These are phyloP conservation scores for Jaculus jaculus DNA, from an alignment of 2,113 vertebrate species.

Conservation along the genomic window DNA sequence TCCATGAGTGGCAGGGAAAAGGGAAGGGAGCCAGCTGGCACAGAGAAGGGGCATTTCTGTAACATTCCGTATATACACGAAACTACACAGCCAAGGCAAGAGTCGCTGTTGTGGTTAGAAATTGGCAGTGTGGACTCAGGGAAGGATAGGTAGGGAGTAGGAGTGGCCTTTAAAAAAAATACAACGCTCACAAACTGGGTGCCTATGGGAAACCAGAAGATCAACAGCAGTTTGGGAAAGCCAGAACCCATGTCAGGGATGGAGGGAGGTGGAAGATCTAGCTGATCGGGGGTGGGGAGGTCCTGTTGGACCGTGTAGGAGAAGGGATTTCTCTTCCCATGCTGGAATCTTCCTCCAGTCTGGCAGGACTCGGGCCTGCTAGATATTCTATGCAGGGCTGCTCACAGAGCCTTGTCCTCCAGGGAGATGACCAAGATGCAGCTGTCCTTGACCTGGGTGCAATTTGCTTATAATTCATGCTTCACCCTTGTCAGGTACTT, in stretches of 20 bases:
- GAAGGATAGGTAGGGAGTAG: neutral
- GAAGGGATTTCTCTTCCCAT: conserved; percentile 75
- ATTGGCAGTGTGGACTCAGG: conserved; percentile 70
- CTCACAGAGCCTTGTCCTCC: conserved; percentile 91
- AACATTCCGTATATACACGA: conserved; percentile 82
- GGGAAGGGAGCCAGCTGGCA: conserved; percentile 40
- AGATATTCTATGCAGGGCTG: conserved; percentile 78
- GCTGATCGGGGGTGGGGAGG: conserved; percentile 56
- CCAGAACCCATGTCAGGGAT: conserved; percentile 64
- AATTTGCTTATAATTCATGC: conserved; percentile 94
- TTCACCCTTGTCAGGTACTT: conserved; percentile 93
- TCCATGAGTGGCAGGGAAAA: conserved; percentile 59
- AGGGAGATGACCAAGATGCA: conserved; percentile 88
- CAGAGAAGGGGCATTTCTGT: conserved; percentile 64
- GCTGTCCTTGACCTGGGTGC: conserved; percentile 91
- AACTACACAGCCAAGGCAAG: conserved; percentile 82
- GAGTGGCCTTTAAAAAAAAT: conserved; percentile 74
- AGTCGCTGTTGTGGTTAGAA: conserved; percentile 79
- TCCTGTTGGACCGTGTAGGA: conserved; percentile 75
- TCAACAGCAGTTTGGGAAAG: conserved; percentile 70
- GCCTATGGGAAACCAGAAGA: conserved; percentile 65
- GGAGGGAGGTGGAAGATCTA: conserved; percentile 47
- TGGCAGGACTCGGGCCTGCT: conserved; percentile 75
- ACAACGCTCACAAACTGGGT: conserved; percentile 47
- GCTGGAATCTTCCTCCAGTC: conserved; percentile 71